Evolutionary conservation across 2,113 vertebrate species (phyloP).

Genomic region (Alectura lathami): DNA sequence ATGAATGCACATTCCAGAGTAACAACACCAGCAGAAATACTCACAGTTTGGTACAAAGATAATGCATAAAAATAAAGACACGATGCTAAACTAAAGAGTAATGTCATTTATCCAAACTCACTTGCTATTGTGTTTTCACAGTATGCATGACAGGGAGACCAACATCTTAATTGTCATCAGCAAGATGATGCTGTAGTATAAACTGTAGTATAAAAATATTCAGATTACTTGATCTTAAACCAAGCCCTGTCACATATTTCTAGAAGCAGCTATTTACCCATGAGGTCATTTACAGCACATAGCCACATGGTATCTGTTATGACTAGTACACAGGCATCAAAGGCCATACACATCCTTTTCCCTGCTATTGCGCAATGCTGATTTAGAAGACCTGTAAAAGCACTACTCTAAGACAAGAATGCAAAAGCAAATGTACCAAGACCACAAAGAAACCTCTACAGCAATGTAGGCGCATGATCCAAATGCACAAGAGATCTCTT

Average conservation of each 20-base stretch:
- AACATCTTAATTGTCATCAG: neutral
- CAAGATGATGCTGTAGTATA: neutral
- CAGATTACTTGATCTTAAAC: neutral
- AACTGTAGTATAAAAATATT: too few relatives aligned
- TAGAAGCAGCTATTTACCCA: neutral
- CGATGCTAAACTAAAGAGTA: neutral
- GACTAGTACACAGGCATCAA: neutral
- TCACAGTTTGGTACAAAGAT: neutral
- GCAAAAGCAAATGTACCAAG: neutral
- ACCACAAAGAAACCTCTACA: neutral
- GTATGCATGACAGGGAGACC: neutral
- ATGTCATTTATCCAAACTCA: neutral
- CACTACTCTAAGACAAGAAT: neutral
- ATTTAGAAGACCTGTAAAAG: neutral
- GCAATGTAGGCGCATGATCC: accelerated
- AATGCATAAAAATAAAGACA: neutral
- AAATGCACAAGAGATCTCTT: neutral
- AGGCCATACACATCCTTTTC: neutral
- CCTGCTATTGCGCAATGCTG: neutral
- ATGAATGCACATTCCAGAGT: neutral
- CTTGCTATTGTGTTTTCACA: neutral
- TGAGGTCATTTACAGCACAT: neutral
- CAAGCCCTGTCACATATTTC: neutral
- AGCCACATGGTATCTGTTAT: neutral
- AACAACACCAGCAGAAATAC: neutral